Base-by-base conservation (phyloP, 2,113 vertebrate genomes). In the Anser brachyrhynchus region DNA sequence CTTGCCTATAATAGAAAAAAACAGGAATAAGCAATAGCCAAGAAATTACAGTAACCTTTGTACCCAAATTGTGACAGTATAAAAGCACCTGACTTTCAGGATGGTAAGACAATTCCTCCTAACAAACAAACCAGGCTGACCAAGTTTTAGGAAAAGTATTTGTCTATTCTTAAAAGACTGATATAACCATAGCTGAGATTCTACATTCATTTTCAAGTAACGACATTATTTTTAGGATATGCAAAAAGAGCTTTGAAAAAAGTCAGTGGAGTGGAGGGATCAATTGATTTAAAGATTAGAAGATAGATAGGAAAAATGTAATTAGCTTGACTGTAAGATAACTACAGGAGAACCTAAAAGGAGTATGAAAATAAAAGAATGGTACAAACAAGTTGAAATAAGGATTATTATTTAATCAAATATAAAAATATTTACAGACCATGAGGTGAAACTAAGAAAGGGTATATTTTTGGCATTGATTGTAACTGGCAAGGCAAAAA, bases 1-100 rank as follows among this genome's bases (percentile, higher is more conserved):
- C 99, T 99, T 96, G 99, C 99, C 99, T 99, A 95, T 74, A 97
- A 97, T 44, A 95, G 77, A 93, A 76, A 90, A 64, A 84, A 82
- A 93, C 28, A 41, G 19, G 94, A 94, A 61, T 95, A 94, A 95
- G 82, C 91, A 84, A 90, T 49, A 77, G 73, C 41, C 25, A 66
- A 86, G 52, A 66, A 46, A 84, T 65, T 70, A 83, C 37, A 91
- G 10, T 49, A 21, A 21, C 46, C 46, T 49, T 49, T 49, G 46
- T 49, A 49, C 46, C 78, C 54, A 52, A 2, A 20, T 72, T 79
- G 13, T 61, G 69, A 64, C 46, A 75, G 29, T 18, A 46, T 15
- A 51, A 66, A 87, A 62, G 31, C 69, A 81, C 43, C n/a, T 28
- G 55, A 62, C 37, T 33, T 81, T 73, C 37, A 67, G 41, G 58